Conservation (phyloP, 2,113 vertebrate species). For the Nematolebias whitei region DNA sequence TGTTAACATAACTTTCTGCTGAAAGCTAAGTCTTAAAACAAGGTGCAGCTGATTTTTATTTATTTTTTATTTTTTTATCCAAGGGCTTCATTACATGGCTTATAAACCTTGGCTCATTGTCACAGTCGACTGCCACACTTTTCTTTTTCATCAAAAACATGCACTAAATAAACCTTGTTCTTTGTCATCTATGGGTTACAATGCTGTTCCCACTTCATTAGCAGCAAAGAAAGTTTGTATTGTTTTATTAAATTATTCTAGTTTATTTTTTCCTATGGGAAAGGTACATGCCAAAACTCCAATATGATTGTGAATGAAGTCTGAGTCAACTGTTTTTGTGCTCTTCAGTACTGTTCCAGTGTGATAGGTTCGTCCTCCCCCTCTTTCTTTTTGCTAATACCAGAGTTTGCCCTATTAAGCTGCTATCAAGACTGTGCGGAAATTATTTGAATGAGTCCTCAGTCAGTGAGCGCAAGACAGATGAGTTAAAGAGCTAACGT, state of each 20-base stretch:
- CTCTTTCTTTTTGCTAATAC: slow-evolving; percentile 75
- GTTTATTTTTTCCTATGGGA: slow-evolving; percentile 63
- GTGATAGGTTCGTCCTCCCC: slow-evolving; percentile 72
- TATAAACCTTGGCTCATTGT: slow-evolving; percentile 50
- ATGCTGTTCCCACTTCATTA: slow-evolving; percentile 44
- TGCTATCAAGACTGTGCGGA: slow-evolving; percentile 79
- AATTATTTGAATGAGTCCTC: slow-evolving; percentile 70
- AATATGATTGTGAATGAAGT: slow-evolving; percentile 74
- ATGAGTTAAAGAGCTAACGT: slow-evolving; percentile 67
- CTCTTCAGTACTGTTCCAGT: slow-evolving; percentile 66
- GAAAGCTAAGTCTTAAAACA: slow-evolving; percentile 57
- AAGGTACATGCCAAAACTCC: slow-evolving; percentile 74
- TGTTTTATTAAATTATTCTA: no score
- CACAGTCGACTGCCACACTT: slow-evolving; percentile 23
- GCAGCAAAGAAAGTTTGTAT: slow-evolving; percentile 57
- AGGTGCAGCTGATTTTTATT: slow-evolving; percentile 65
- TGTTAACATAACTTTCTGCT: slow-evolving; percentile 39
- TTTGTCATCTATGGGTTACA: slow-evolving; percentile 48
- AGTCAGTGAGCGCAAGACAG: slow-evolving; percentile 66
- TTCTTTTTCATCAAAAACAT: slow-evolving; percentile 54
- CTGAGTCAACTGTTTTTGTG: slow-evolving; percentile 66
- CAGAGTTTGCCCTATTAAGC: slow-evolving; percentile 80
- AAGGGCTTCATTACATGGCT: slow-evolving; percentile 72
- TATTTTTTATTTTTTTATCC: slow-evolving; percentile 45
- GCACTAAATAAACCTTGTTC: slow-evolving; percentile 65